These are phyloP conservation scores for Anguilla marmorata DNA, from an alignment of 2,797 vertebrate genomes.

Conservation along the genomic window DNA sequence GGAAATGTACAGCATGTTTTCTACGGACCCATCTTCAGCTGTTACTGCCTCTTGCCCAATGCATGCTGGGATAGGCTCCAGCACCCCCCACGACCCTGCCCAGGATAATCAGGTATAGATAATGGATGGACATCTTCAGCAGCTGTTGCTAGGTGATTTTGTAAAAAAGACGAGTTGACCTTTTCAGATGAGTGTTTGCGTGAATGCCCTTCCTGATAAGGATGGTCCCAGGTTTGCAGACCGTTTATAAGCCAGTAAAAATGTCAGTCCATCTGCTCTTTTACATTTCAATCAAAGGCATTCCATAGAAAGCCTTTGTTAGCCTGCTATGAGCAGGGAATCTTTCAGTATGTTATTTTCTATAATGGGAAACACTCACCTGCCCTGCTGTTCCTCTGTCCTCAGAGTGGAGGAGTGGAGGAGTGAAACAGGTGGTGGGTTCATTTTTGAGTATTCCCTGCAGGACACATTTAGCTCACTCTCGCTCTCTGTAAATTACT, in stretches of 20 bases:
- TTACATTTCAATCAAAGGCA: not conserved
- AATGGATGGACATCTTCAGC: not conserved
- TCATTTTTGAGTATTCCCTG: not conserved
- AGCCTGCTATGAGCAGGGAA: not conserved
- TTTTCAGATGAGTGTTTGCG: not conserved
- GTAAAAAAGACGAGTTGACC: not conserved
- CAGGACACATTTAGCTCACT: not conserved
- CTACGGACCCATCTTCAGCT: not conserved
- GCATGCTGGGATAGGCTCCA: too few species aligned
- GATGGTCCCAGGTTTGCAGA: not conserved
- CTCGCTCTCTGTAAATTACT: not conserved
- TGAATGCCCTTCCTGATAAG: not conserved
- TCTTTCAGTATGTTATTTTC: not conserved
- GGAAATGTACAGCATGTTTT: not conserved
- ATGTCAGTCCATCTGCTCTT: not conserved
- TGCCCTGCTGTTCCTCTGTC: not conserved
- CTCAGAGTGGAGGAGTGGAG: not conserved
- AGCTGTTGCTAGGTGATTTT: slow-evolving; percentile 29
- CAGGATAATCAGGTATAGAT: too few species aligned
- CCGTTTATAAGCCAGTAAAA: not conserved
- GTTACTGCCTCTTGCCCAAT: slow-evolving; percentile 4
- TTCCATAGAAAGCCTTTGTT: not conserved
- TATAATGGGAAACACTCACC: not conserved
- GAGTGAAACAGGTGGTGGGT: not conserved
- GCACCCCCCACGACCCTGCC: too few species aligned